phyloP scores from a whole-genome alignment of 2,888 invertebrate genomes.

The Nemotelus pantherinus region DNA sequence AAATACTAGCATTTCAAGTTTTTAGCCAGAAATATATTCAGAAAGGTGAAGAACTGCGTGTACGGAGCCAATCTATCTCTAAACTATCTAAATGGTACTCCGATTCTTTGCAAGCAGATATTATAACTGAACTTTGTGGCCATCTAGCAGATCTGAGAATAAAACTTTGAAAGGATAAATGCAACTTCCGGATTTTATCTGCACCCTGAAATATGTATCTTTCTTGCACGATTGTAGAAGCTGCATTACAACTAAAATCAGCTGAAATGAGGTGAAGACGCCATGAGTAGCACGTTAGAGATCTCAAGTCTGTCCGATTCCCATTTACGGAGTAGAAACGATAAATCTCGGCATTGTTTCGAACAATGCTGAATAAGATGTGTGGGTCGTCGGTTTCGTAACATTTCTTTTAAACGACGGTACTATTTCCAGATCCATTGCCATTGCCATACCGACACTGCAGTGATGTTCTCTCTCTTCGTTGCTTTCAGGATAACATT shows the following conservation, averaged over 20 bases:
- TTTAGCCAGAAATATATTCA: too few species aligned
- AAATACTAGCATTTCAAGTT: too few species aligned
- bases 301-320: conserved; percentile 17
- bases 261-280: conserved; percentile 2
- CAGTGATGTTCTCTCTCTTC: too few species aligned
- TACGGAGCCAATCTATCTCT: neutral
- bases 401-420: conserved; percentile 23
- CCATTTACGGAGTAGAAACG: conserved; percentile 31
- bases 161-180: conserved; percentile 30
- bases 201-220: conserved; percentile 26
- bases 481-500: neutral
- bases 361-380: conserved; percentile 35
- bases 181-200: conserved; percentile 39
- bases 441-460: neutral
- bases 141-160: conserved; percentile 20
- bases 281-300: conserved; percentile 15
- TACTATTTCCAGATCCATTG: neutral
- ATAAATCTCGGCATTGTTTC: conserved; percentile 41
- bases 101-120: too few species aligned
- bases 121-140: neutral
- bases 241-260: neutral
- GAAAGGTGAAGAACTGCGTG: neutral
- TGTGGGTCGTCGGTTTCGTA: conserved; percentile 28
- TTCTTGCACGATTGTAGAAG: conserved; percentile 22
- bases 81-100: neutral